Base-by-base conservation (phyloP, 2,113 vertebrate genomes). In the Falcunculus frontatus region DNA sequence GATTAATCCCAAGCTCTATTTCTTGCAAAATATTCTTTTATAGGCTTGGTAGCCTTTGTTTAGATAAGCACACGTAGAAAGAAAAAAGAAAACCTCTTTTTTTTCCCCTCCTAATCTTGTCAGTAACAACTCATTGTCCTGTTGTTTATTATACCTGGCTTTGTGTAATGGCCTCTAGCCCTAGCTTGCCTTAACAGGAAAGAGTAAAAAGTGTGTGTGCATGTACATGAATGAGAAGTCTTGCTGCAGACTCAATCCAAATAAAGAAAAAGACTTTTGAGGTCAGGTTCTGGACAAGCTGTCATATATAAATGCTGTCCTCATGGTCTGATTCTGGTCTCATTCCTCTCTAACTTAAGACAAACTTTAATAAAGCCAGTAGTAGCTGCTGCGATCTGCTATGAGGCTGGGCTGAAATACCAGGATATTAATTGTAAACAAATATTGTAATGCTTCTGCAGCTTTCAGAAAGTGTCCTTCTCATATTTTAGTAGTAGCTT, bases 401-500 rank as follows among this genome's bases (percentile, higher is more conserved):
- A 4, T 57, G 74, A 89, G 70, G 70, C 86, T 75, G 68, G 78
- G 57, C 44, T 93, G 91, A 76, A 82, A 91, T 91, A 73, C 62
- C 18, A 26, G 41, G 6, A 39, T 82, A 52, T 77, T 69, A 95
- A 85, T 77, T 90, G 79, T 87, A 93, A 95, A 94, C 68, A 94
- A 93, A 93, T 70, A 80, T 10, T 72, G 60, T 75, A 81, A 81
- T 78, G n/a, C 50, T 86, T 84, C 83, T 94, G 42, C 60, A 84
- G 47, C 42, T 53, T 88, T 90, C 65, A 64, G 88, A 89, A 81
- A 90, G 15, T 64, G 49, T 32, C 62, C 41, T 92, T 37, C 72
- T 91, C 52, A 11, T 88, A 44, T 74, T 88, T 90, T 95, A 84
- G 90, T 47, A 69, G 67, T 46, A 41, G n/a, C 69, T 74, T 88